Conservation (phyloP, 2,888 invertebrate genomes). For the Nymphalis urticae region DNA sequence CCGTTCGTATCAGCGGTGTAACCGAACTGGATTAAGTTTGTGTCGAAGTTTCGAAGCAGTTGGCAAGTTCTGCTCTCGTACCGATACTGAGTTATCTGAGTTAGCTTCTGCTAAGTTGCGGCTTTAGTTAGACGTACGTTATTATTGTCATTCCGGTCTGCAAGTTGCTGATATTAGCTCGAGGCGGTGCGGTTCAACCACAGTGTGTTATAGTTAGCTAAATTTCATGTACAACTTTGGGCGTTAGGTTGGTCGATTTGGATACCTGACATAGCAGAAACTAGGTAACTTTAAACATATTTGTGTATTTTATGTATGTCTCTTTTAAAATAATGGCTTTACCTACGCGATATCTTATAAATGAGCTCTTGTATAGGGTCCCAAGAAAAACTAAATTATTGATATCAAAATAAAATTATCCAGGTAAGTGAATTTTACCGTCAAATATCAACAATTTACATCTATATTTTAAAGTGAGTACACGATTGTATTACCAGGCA, state of each 20-base stretch:
- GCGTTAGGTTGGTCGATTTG: conserved; percentile 18
- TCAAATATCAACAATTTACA: no score
- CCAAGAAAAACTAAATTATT: no score
- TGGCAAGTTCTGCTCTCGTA: conserved; percentile 70
- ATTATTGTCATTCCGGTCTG: conserved; percentile 58
- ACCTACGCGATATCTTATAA: no score
- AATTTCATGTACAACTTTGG: conserved; percentile 32
- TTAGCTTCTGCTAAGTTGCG: conserved; percentile 66
- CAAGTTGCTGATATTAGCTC: conserved; percentile 41
- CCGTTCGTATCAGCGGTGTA: conserved; percentile 36
- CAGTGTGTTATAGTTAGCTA: conserved; percentile 29
- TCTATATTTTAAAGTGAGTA: no score
- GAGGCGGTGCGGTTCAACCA: conserved; percentile 23
- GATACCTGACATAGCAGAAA: background rate
- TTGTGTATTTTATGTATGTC: no score
- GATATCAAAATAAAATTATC: no score
- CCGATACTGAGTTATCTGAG: conserved; percentile 69
- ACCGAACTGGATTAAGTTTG: conserved; percentile 45
- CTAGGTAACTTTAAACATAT: no score
- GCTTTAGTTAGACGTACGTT: conserved; percentile 68
- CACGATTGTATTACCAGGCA: no score
- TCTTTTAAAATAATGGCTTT: no score
- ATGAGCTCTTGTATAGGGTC: no score
- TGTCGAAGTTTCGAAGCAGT: conserved; percentile 67
- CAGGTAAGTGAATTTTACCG: no score